These are phyloP conservation scores for Xestobium rufovillosum DNA, from an alignment of 2,888 invertebrate genomes.

Conservation along the genomic window DNA sequence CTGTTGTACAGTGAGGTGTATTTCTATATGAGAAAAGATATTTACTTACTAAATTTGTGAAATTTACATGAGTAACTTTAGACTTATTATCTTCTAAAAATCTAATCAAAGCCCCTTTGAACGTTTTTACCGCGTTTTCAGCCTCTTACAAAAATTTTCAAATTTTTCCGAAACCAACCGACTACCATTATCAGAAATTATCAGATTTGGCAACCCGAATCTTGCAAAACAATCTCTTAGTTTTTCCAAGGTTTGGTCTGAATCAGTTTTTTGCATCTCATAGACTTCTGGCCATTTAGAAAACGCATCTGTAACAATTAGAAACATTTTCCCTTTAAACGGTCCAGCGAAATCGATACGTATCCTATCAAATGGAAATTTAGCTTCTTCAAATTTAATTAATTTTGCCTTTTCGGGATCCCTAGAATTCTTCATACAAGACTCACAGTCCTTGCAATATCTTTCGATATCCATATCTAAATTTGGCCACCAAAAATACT, in stretches of 20 bases:
- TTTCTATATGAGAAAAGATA: neutral
- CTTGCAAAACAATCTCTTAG: conserved; percentile 18
- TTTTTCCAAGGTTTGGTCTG: conserved; percentile 12
- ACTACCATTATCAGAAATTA: conserved; percentile 23
- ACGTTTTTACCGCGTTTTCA: conserved; percentile 1
- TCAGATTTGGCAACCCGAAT: conserved; percentile 23
- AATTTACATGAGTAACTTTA: too few relatives aligned
- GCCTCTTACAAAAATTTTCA: neutral
- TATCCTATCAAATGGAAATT: too few relatives aligned
- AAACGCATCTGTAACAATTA: conserved; percentile 18
- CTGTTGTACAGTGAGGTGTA: conserved; percentile 4
- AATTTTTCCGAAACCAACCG: conserved; percentile 3
- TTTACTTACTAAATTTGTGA: neutral
- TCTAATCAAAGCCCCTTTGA: neutral
- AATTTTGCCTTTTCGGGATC: conserved; percentile 16
- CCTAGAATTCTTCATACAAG: conserved; percentile 12
- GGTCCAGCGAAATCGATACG: too few relatives aligned
- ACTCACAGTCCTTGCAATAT: conserved; percentile 10
- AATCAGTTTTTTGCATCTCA: conserved; percentile 15
- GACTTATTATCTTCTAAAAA: neutral
- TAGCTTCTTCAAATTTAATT: too few relatives aligned
- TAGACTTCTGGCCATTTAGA: conserved; percentile 22
- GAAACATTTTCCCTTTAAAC: too few relatives aligned
- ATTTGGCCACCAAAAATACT: conserved; percentile 18
- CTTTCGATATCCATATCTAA: conserved; percentile 17